Percentiles rank a stretch among this genome's conserved stretches.
phyloP scores from a whole-genome alignment of 1,140 invertebrate species.

The Phenacoccus solenopsis region DNA sequence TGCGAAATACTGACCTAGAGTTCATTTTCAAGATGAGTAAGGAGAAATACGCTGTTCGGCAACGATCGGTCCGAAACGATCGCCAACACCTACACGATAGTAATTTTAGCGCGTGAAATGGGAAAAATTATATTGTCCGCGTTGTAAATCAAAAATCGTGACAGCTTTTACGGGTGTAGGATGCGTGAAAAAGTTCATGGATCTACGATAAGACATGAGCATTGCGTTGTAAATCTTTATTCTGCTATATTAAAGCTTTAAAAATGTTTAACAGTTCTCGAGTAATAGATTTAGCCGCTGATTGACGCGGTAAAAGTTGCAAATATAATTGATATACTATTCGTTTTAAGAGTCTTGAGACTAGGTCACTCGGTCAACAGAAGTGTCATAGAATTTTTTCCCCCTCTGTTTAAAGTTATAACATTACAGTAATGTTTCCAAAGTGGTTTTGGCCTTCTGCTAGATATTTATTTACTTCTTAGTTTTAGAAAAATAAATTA shows the following conservation, averaged over 20 bases:
- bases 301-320: background rate
- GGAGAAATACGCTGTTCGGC: too few species aligned
- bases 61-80: too few species aligned
- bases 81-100: background rate
- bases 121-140: background rate
- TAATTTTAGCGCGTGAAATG: background rate
- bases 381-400: too few species aligned
- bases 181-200: background rate
- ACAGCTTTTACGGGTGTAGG: background rate
- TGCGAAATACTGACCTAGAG: too few species aligned
- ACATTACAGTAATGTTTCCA: too few species aligned
- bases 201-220: background rate
- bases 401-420: too few species aligned
- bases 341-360: background rate
- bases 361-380: background rate
- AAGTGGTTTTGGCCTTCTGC: too few species aligned
- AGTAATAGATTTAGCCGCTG: background rate
- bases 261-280: background rate
- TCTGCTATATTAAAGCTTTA: background rate
- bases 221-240: slow-evolving; percentile 2
- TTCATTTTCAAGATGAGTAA: too few species aligned
- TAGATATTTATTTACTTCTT: too few species aligned
- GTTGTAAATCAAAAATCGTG: background rate
- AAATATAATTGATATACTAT: background rate
- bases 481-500: too few species aligned